These are phyloP conservation scores for Oedothorax gibbosus DNA, from an alignment of 1,140 invertebrate species.

Conservation along the genomic window DNA sequence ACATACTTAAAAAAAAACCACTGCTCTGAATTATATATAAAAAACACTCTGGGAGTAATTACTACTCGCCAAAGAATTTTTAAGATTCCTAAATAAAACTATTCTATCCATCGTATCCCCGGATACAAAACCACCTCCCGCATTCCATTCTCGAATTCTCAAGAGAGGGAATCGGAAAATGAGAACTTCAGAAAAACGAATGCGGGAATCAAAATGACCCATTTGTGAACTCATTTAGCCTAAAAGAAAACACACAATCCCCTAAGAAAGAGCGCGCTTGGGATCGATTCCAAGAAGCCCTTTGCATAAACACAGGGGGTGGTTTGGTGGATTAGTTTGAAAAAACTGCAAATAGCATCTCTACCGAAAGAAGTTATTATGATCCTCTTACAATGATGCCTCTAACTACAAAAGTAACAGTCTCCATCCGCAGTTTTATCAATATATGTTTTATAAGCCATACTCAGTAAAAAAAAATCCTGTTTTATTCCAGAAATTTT, in stretches of 20 bases:
- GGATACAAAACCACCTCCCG: constrained; percentile 27
- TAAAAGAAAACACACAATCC: constrained; percentile 7
- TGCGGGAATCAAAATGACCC: constrained; percentile 45
- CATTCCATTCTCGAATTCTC: constrained; percentile 39
- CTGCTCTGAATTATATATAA: no score
- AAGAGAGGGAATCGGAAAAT: constrained; percentile 10
- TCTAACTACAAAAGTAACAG: no score
- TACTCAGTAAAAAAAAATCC: no score
- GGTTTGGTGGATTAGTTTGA: no score
- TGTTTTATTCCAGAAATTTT: no score
- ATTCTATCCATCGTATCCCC: not conserved
- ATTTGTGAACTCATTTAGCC: constrained; percentile 46
- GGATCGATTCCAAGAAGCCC: no score
- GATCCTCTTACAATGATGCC: no score
- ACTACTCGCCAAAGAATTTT: constrained; percentile 15
- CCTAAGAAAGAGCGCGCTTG: not conserved
- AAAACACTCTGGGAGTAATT: constrained; percentile 8
- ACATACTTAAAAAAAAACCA: not conserved
- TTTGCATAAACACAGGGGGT: no score
- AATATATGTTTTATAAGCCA: no score
- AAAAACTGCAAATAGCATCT: no score
- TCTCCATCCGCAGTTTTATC: no score
- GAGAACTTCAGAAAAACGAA: constrained; percentile 14
- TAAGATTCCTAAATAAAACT: constrained; percentile 21
- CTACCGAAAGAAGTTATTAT: no score